Evolutionary conservation across 2,888 invertebrate species (phyloP).

Genomic region (Netelia inedita): DNA sequence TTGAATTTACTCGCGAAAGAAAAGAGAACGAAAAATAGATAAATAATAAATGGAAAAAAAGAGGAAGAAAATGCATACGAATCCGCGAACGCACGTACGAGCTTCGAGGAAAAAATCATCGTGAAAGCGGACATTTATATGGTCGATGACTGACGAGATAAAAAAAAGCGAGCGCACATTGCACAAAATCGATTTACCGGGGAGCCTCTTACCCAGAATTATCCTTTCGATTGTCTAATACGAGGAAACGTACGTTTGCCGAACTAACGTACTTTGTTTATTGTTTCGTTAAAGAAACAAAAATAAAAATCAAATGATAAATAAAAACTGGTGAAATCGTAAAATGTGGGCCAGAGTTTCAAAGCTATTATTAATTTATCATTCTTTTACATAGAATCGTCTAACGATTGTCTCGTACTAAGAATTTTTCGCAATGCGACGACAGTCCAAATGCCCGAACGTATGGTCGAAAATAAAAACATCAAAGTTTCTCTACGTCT

Average conservation of each 20-base stretch:
- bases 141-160: constrained; percentile 26
- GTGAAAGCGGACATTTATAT: constrained; percentile 52
- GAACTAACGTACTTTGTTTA: background rate
- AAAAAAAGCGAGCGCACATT: background rate
- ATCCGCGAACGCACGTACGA: background rate
- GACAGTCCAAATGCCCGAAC: background rate
- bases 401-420: constrained; percentile 13
- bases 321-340: background rate
- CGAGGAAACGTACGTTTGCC: constrained; percentile 35
- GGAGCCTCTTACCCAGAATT: constrained; percentile 35
- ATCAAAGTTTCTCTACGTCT: background rate
- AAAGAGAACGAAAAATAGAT: too few species aligned
- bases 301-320: constrained; percentile 8
- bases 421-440: background rate
- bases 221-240: constrained; percentile 43
- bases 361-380: background rate
- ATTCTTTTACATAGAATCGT: constrained; percentile 18
- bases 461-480: background rate
- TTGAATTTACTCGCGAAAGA: too few species aligned
- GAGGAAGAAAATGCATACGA: background rate
- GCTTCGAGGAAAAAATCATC: constrained; percentile 48
- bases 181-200: background rate
- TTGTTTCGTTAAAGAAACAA: constrained; percentile 1
- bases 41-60: background rate
- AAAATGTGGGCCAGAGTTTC: constrained; percentile 18